Base-by-base conservation (phyloP, 2,113 vertebrate genomes). In the Phalacrocorax pelagicus region DNA sequence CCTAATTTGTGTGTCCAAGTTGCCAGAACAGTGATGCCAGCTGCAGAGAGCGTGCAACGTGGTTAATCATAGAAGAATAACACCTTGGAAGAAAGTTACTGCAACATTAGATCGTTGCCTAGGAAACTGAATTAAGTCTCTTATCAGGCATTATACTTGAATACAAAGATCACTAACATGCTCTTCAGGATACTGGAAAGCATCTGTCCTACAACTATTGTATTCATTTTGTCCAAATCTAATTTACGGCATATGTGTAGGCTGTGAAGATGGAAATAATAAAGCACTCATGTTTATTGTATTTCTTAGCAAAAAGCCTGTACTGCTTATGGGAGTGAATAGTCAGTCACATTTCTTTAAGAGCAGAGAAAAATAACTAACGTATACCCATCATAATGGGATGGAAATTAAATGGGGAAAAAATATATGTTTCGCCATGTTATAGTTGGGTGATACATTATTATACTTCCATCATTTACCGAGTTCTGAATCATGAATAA, bases 51-150 rank as follows among this genome's bases (percentile, higher is more conserved):
- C 0, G 0, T 6, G 16, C 12, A 21, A 11, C 21, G 52, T 65
- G 40, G 2, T 75, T 87, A 86, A 86, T 74, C 30, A 70, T 27
- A 57, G 75, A 84, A 90, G 49, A 67, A 2, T 24, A 88, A 49
- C 81, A 95, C 93, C 85, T 83, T 19, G 22, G 47, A 82, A 85
- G 34, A 79, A 80, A 93, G 85, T 86, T 75, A 40, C 58, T 54
- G 42, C 82, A 74, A 74, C 58, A 61, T 38, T 73, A 77, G 49
- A 83, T 20, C 72, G 90, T 94, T 97, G 90, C 90, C 95, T 90
- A 57, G 92, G 90, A 88, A 94, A 97, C 79, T 2, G 54, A 88
- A 95, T 88, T 80, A 87, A 90, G 75, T 81, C 72, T 54, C 67
- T 93, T 92, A 88, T 57, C 78, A 89, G 38, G 22, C 79, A 63